Base-by-base conservation (phyloP, 2,888 invertebrate genomes). In the Cybosia mesomella region DNA sequence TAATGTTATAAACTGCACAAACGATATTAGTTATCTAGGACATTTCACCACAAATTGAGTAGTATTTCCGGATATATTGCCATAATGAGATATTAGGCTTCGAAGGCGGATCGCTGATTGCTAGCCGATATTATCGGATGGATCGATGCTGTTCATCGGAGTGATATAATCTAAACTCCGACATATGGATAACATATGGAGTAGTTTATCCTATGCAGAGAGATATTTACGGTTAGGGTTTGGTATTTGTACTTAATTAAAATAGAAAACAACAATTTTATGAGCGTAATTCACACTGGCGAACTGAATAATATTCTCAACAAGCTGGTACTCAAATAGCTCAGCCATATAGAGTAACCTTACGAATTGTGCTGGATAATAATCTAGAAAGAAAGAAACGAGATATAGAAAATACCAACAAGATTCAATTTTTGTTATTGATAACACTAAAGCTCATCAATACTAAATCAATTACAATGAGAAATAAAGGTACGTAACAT, bases 121-220 rank as follows among this genome's bases (percentile, higher is more conserved):
- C 34, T 18, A 49, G 21, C 24, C 58, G 39, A 59, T 59, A 39
- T 68, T 68, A 68, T 68, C 68, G 21, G 43, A 60, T 64, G 39
- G 64, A 64, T 64, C 64, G 59, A 68, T 64, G 55, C 24, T 64
- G 67, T 54, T 64, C 58, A 64, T 54, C 59, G 24, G n/a, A 64
- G 49, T 43, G 64, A 64, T 64, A 60, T 68, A 64, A 64, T 60
- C 54, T 58, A 34, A 43, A 65, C 49, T 32, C 32, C 53, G 36
- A 55, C 39, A 24, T 49, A 49, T 67, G 62, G 62, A 63, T 49
- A 58, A 43, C 43, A 18, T 22, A 39, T 58, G n/a, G n/a, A 32
- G 59, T 54, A 34, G 66, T 54, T 60, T n/a, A 32, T 58, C 36
- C 13, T 28, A 36, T 55, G 60, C 34, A 55, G 7, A 58, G 32